Percentiles rank a stretch among this genome's conserved stretches.
phyloP scores from a whole-genome alignment of 2,797 vertebrate species.

The Micropoecilia bifurca region DNA sequence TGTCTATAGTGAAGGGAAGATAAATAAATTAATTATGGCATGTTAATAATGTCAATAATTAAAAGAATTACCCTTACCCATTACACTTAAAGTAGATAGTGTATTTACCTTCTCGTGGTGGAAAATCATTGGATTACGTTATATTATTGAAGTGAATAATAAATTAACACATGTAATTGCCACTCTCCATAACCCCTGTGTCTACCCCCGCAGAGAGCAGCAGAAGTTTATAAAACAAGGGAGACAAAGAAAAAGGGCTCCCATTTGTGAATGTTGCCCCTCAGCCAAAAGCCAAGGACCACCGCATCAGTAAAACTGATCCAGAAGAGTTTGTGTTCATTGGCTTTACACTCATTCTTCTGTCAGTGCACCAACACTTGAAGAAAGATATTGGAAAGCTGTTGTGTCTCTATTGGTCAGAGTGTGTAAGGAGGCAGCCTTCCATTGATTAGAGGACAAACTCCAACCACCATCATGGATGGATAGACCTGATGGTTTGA shows the following conservation, averaged over 20 bases:
- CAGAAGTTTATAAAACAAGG: constrained; percentile 17
- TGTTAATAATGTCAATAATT: background rate
- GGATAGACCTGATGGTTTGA: background rate
- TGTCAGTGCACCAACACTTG: constrained; percentile 42
- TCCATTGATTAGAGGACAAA: too few relatives aligned
- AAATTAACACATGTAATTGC: constrained; percentile 69
- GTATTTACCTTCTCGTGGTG: constrained; percentile 9
- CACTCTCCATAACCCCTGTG: constrained; percentile 58
- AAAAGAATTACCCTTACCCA: too few relatives aligned
- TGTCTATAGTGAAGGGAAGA: background rate
- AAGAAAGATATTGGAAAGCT: constrained; percentile 35
- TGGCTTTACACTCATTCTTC: constrained; percentile 46
- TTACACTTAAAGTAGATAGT: background rate
- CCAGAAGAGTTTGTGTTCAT: constrained; percentile 45
- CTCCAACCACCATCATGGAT: background rate
- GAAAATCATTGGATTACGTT: constrained; percentile 29
- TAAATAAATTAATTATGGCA: background rate
- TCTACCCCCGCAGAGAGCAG: constrained; percentile 47
- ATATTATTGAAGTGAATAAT: constrained; percentile 51
- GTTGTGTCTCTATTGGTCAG: constrained; percentile 9
- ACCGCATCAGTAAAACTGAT: constrained; percentile 44
- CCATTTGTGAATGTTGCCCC: constrained; percentile 47
- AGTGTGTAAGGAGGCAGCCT: constrained; percentile 43
- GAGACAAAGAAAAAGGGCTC: constrained; percentile 48
- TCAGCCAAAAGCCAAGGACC: constrained; percentile 60